Evolutionary conservation across 2,888 invertebrate species (phyloP).

Genomic region (Dicyrtoma fusca): DNA sequence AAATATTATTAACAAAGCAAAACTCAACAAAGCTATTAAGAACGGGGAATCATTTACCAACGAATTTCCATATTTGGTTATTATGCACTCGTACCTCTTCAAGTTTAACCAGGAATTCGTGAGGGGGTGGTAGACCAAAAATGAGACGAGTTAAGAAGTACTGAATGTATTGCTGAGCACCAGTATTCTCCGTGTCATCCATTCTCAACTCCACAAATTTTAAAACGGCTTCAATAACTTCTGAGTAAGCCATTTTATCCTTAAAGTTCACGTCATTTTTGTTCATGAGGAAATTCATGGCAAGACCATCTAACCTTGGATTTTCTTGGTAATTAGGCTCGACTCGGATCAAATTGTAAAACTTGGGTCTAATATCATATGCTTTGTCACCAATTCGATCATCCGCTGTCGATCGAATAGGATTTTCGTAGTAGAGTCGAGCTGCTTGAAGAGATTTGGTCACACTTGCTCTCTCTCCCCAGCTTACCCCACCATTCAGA

Average conservation of each 20-base stretch:
- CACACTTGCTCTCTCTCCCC: conserved; percentile 7
- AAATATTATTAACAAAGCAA: not conserved
- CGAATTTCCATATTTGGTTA: not conserved
- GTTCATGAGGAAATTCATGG: conserved; percentile 83
- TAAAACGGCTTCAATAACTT: conserved; percentile 82
- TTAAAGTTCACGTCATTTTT: conserved; percentile 70
- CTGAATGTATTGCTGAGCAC: conserved; percentile 65
- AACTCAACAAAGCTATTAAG: not conserved
- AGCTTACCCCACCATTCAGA: conserved; percentile 14
- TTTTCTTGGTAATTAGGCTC: conserved; percentile 77
- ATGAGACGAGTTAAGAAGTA: conserved; percentile 54
- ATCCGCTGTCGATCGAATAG: conserved; percentile 38
- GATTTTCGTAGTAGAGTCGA: conserved; percentile 54
- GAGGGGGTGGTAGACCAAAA: conserved; percentile 55
- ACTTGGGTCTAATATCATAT: conserved; percentile 75
- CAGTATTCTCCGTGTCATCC: conserved; percentile 64
- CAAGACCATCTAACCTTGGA: conserved; percentile 79
- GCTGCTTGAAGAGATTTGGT: conserved; percentile 50
- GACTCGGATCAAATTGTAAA: conserved; percentile 83
- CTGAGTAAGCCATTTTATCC: conserved; percentile 78
- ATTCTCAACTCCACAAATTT: conserved; percentile 70
- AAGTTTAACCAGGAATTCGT: conserved; percentile 45
- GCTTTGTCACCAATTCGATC: conserved; percentile 55
- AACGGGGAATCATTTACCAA: no score
- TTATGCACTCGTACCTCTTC: conserved; percentile 30